Conservation (phyloP, 2,113 vertebrate species). For the Melanostigma gelatinosum region DNA sequence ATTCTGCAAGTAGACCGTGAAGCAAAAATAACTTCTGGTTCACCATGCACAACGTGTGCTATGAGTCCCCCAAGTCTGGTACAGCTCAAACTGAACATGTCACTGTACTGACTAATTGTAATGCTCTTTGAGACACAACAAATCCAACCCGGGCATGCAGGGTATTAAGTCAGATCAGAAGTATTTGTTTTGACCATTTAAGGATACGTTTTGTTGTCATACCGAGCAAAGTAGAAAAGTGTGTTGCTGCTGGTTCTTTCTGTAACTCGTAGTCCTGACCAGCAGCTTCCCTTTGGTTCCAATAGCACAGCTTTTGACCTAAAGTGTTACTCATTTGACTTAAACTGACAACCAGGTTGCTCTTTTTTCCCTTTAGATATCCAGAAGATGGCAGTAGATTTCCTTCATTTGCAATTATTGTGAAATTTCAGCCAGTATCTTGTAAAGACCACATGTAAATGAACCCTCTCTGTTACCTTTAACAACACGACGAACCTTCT, state of each 20-base stretch:
- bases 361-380: background rate
- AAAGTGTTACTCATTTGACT: conserved; percentile 1
- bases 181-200: background rate
- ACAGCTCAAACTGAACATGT: background rate
- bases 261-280: background rate
- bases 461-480: background rate
- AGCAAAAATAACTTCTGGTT: conserved; percentile 9
- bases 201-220: background rate
- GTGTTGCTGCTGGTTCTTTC: background rate
- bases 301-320: background rate
- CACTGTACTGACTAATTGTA: background rate
- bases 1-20: conserved; percentile 14
- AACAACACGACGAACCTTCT: background rate
- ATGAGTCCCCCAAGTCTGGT: background rate
- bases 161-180: background rate
- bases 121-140: background rate
- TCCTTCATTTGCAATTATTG: conserved; percentile 39
- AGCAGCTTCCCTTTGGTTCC: background rate
- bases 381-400: conserved; percentile 78
- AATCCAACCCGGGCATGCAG: background rate
- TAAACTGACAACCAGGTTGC: background rate
- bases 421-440: background rate
- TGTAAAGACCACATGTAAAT: conserved; percentile 24
- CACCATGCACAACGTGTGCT: background rate
- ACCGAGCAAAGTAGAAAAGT: background rate